Evolutionary conservation across 2,113 vertebrate species (phyloP).

Genomic region (Vireo altiloquus): DNA sequence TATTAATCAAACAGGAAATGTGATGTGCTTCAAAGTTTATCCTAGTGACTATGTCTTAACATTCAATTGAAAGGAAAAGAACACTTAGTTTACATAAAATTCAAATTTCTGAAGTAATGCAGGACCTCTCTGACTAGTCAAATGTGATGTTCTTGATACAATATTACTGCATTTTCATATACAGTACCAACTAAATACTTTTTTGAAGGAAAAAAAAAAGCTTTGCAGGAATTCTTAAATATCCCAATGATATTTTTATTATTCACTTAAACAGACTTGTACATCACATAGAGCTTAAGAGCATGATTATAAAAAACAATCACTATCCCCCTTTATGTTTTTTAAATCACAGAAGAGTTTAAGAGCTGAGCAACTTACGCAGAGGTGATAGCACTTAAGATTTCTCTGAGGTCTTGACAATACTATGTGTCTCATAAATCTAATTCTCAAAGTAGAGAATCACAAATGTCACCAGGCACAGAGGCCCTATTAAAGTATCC

Average conservation of each 20-base stretch:
- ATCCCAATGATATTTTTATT: slow-evolving; percentile 43
- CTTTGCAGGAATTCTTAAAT: not conserved
- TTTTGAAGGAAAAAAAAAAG: not conserved
- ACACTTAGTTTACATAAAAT: not conserved
- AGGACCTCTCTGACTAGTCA: not conserved
- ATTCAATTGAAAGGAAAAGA: not conserved
- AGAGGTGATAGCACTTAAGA: not conserved
- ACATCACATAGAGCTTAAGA: slow-evolving; percentile 22
- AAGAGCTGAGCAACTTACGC: slow-evolving; percentile 19
- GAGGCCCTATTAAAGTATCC: not conserved
- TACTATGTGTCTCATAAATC: not conserved
- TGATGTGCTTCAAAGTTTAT: not conserved
- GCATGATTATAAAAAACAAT: slow-evolving; percentile 24
- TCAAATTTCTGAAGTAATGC: not conserved
- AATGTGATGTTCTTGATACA: not conserved
- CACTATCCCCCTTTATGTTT: not conserved
- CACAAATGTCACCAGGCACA: not conserved
- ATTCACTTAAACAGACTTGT: slow-evolving; percentile 12
- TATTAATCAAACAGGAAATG: not conserved
- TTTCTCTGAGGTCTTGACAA: slow-evolving; percentile 10
- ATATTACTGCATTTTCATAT: not conserved
- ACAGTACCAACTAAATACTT: not conserved
- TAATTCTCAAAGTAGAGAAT: not conserved
- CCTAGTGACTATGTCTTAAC: not conserved
- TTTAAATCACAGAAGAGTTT: slow-evolving; percentile 15